phyloP scores from a whole-genome alignment of 2,113 vertebrate species.

The Mesembrinibis cayennensis region DNA sequence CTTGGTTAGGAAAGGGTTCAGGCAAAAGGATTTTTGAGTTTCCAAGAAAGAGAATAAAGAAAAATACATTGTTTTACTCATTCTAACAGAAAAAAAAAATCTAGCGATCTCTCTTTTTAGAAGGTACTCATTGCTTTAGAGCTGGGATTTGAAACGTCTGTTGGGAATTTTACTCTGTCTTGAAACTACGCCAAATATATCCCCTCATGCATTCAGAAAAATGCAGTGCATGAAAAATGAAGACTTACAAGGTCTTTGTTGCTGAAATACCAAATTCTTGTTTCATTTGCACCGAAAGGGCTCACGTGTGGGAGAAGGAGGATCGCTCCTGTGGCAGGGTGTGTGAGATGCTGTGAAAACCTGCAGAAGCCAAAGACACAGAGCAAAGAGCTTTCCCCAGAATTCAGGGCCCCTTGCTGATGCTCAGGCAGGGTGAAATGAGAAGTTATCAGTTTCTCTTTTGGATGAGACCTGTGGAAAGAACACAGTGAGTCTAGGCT shows the following conservation, averaged over 20 bases:
- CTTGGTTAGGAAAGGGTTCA: not conserved
- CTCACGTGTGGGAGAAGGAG: fast-evolving
- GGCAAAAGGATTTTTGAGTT: not conserved
- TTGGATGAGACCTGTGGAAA: not conserved
- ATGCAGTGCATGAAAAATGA: not conserved
- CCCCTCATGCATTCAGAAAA: not conserved
- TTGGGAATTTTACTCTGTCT: not conserved
- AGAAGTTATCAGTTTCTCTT: not conserved
- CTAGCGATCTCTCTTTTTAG: not conserved
- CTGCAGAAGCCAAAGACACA: not conserved
- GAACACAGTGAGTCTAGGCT: not conserved
- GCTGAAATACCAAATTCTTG: not conserved
- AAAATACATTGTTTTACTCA: not conserved
- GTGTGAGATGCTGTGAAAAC: not conserved
- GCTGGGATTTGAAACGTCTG: not conserved
- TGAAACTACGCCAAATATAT: not conserved
- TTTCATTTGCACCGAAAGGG: not conserved
- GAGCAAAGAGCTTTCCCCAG: not conserved
- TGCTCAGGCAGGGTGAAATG: not conserved
- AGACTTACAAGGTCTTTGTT: not conserved
- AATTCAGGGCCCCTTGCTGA: not conserved
- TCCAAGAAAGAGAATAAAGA: not conserved
- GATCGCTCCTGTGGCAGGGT: not conserved
- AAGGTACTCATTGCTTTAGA: not conserved
- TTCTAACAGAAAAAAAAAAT: not conserved